Base-by-base conservation (phyloP, 2,888 invertebrate species). In the Apamea anceps region DNA sequence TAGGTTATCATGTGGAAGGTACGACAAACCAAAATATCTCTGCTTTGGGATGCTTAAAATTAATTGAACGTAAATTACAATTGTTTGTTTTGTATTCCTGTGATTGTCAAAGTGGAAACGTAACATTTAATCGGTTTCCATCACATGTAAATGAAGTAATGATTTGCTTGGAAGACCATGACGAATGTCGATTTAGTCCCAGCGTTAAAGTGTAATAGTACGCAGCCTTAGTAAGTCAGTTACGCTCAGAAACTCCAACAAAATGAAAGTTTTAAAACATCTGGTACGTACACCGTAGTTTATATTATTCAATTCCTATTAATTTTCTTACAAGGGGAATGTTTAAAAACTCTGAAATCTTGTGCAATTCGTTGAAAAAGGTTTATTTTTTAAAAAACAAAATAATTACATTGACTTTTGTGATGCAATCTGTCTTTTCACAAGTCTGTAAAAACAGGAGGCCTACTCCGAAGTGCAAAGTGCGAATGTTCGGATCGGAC, bases 91-190 rank as follows among this genome's bases (percentile, higher is more conserved):
- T 72, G 81, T 80, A n/a, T 75, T 62, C 62, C 18, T 74, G 45
- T 62, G 51, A 75, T 78, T 84, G 54, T 75, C 45, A 32, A 42
- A 65, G 62, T 74, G n/a, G 66, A 75, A 80, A 74, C 82, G 65
- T 62, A 67, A 42, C n/a, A 73, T 60, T 48, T 83, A 79, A 87
- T 82, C 79, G 82, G 71, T 63, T 82, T 60, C 78, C 80, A 79
- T 79, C 76, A 84, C 77, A 57, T 85, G 75, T 75, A 72, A 84
- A 82, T 82, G 72, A 86, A 78, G 65, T 74, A 80, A 77, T 72
- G 70, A 82, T 81, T 83, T 82, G 82, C 62, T 82, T 75, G 65
- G 68, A 66, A 60, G n/a, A 67, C 79, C 67, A 78, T 76, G 72
- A 75, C 87, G 5, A 85, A 87, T 79, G 63, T 60, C 77, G 28